phyloP scores from a whole-genome alignment of 2,797 vertebrate species.

The Discoglossus pictus region DNA sequence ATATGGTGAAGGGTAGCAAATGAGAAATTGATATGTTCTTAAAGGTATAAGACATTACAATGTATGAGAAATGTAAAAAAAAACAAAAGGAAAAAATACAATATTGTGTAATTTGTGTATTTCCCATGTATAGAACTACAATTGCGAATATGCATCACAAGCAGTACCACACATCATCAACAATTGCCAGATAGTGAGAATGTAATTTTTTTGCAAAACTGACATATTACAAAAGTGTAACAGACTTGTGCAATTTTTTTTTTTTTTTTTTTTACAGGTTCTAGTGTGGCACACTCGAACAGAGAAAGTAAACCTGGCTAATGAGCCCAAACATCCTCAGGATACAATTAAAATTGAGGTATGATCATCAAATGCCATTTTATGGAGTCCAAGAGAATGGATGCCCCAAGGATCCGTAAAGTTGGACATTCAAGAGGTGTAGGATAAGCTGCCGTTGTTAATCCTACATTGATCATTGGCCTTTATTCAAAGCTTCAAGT shows the following conservation, averaged over 20 bases:
- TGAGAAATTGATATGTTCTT: not conserved
- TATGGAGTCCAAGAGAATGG: not conserved
- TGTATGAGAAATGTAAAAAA: not conserved
- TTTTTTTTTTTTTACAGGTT: conserved; percentile 85
- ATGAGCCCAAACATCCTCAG: conserved; percentile 88
- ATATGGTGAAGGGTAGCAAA: not conserved
- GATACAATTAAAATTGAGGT: conserved; percentile 92
- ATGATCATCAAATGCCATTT: conserved; percentile 60
- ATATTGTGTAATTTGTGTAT: not conserved
- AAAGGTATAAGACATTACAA: not conserved
- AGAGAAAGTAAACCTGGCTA: conserved; percentile 92
- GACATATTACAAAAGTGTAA: conserved; percentile 13
- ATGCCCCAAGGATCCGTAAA: not conserved
- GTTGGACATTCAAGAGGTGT: conserved; percentile 51
- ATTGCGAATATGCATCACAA: not conserved
- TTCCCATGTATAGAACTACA: not conserved
- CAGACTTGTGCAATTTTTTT: conserved; percentile 23
- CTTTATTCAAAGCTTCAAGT: conserved; percentile 54
- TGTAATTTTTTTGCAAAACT: conserved; percentile 11
- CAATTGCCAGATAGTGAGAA: not conserved
- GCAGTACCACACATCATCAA: not conserved
- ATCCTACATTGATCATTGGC: conserved; percentile 42
- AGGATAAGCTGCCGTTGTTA: conserved; percentile 42
- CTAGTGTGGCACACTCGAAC: conserved; percentile 98
- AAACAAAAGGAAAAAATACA: not conserved